A percentile compares a stretch with the other conserved stretches of the same genome.
Conservation (phyloP, 2,113 vertebrate genomes). For the Mesocricetus auratus region DNA sequence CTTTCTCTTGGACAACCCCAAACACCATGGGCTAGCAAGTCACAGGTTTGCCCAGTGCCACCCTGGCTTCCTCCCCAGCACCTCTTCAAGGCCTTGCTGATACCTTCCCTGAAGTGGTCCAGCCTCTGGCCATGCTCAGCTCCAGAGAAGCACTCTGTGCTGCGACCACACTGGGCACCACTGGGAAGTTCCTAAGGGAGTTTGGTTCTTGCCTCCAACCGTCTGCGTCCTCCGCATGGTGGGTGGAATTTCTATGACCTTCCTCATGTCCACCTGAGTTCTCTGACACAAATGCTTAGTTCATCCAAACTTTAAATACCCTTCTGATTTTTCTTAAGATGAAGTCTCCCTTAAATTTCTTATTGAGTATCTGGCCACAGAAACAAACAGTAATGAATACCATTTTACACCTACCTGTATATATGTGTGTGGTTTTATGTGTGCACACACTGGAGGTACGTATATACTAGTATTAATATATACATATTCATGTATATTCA, state of each 20-base stretch:
- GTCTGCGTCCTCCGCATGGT: neutral
- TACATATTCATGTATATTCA: neutral
- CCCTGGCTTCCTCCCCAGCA: neutral
- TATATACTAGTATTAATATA: neutral
- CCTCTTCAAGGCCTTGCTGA: neutral
- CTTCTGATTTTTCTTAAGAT: neutral
- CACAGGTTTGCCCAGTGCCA: neutral
- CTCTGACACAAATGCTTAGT: neutral
- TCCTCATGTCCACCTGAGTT: neutral
- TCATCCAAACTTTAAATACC: constrained; percentile 7
- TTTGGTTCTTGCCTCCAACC: neutral
- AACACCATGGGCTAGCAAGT: neutral
- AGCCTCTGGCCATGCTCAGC: neutral
- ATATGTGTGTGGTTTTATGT: neutral
- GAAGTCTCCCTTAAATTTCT: neutral
- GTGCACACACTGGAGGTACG: neutral
- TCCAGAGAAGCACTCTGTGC: too few species aligned
- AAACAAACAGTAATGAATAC: neutral
- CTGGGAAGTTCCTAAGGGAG: neutral
- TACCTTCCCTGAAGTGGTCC: neutral
- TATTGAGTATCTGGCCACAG: neutral
- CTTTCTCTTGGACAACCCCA: neutral
- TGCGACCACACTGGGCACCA: neutral
- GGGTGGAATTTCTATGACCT: neutral
- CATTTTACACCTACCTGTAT: neutral